Conservation (phyloP, 30 jellyfish, hydroid and myxozoan genomes). For the Turritopsis dohrnii region DNA sequence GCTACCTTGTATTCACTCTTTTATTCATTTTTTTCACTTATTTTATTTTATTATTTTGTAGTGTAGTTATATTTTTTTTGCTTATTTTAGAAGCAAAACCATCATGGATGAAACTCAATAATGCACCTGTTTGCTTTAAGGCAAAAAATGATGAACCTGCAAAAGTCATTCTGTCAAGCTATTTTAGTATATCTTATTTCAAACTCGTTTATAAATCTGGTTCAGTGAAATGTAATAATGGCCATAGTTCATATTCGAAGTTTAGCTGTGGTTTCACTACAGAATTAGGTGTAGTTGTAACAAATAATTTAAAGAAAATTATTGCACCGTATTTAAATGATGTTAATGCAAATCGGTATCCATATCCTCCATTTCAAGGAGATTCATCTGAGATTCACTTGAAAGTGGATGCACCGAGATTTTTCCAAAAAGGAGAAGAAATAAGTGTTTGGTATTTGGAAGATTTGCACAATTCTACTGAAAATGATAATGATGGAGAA, state of each 20-base stretch:
- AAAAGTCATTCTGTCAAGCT: neutral
- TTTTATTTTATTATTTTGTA: too few relatives aligned
- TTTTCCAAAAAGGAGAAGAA: neutral
- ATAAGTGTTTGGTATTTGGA: slow-evolving; percentile 1
- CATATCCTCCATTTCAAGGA: neutral
- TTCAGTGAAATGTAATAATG: neutral
- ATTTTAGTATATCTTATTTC: neutral
- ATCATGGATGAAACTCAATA: neutral
- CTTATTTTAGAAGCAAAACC: neutral
- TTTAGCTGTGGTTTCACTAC: neutral
- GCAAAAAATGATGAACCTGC: neutral
- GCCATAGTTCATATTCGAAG: neutral
- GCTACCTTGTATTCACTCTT: too few relatives aligned
- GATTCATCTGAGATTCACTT: slow-evolving; percentile 7
- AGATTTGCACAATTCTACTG: neutral
- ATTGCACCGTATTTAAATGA: neutral
- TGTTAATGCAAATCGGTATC: neutral
- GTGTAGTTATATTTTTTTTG: neutral
- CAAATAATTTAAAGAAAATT: neutral
- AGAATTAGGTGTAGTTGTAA: neutral
- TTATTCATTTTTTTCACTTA: too few relatives aligned
- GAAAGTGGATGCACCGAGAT: neutral
- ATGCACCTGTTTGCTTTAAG: slow-evolving; percentile 1
- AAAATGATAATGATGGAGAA: neutral
- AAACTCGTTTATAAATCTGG: neutral